These are phyloP conservation scores for Drosophila pseudotalamancana DNA, from an alignment of 2,888 invertebrate genomes.

Conservation along the genomic window DNA sequence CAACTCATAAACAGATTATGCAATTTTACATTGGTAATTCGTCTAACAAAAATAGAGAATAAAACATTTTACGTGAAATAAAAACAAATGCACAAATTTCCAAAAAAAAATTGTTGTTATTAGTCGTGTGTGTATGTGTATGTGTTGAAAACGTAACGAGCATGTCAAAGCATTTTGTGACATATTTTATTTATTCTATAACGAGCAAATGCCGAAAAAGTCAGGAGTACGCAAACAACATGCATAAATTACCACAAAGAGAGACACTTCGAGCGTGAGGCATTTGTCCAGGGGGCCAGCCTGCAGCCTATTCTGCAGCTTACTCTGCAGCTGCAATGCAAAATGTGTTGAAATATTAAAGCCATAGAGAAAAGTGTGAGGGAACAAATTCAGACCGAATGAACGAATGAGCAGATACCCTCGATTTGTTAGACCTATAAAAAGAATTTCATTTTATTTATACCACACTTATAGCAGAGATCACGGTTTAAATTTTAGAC, in stretches of 20 bases:
- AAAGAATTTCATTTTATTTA: too few relatives aligned
- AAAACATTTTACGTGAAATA: not conserved
- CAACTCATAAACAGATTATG: too few relatives aligned
- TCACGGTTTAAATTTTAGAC: too few relatives aligned
- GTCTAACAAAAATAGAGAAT: not conserved
- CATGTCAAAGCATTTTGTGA: conserved; percentile 71
- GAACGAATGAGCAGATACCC: too few relatives aligned
- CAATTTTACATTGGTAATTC: conserved; percentile 1
- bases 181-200: conserved; percentile 72
- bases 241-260: conserved; percentile 74
- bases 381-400: too few relatives aligned
- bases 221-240: conserved; percentile 73
- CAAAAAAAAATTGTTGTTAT: conserved; percentile 8
- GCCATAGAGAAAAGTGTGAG: conserved; percentile 23
- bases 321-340: conserved; percentile 47
- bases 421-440: too few relatives aligned
- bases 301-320: not conserved
- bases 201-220: conserved; percentile 70
- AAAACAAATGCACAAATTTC: not conserved
- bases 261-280: conserved; percentile 45
- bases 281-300: conserved; percentile 8
- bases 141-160: conserved; percentile 52
- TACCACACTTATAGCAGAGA: too few relatives aligned
- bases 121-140: not conserved
- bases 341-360: conserved; percentile 77